phyloP scores from a whole-genome alignment of 2,888 invertebrate genomes.

The Apotomis capreana region DNA sequence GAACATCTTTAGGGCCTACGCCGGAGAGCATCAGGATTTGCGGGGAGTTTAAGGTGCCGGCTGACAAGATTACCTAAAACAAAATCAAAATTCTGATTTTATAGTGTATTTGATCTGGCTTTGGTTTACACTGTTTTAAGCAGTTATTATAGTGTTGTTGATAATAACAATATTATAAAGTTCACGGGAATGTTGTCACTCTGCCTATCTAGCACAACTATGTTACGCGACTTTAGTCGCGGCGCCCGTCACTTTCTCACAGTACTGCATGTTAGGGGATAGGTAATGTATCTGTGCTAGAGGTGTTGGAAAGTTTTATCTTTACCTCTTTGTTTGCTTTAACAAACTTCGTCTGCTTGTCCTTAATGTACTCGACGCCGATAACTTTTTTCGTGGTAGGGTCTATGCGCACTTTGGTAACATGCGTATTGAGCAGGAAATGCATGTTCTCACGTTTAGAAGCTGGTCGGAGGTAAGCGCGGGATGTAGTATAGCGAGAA shows the following conservation, averaged over 20 bases:
- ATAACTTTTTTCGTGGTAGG: slow-evolving; percentile 77
- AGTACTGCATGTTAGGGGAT: no score
- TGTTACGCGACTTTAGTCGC: no score
- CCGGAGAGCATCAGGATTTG: slow-evolving; percentile 87
- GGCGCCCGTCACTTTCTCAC: no score
- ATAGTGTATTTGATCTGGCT: no score
- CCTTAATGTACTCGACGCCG: slow-evolving; percentile 84
- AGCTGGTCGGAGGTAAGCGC: slow-evolving; percentile 85
- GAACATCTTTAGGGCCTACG: slow-evolving; percentile 85
- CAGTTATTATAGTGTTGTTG: no score
- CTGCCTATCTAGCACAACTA: no score
- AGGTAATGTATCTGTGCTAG: no score
- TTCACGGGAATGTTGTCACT: no score
- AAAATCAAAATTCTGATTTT: no score
- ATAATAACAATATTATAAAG: no score
- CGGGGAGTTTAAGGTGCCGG: slow-evolving; percentile 86
- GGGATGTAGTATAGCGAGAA: slow-evolving; percentile 83
- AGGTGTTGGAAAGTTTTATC: no score
- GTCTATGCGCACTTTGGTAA: slow-evolving; percentile 81
- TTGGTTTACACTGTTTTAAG: no score
- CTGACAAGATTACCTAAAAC: slow-evolving; percentile 81
- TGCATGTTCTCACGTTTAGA: slow-evolving; percentile 84
- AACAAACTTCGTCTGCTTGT: slow-evolving; percentile 73
- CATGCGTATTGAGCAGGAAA: slow-evolving; percentile 85
- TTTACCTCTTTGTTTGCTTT: slow-evolving; percentile 80